Evolutionary conservation across 1,140 invertebrate genomes (phyloP).

Genomic region (Drosophila pectinifera): DNA sequence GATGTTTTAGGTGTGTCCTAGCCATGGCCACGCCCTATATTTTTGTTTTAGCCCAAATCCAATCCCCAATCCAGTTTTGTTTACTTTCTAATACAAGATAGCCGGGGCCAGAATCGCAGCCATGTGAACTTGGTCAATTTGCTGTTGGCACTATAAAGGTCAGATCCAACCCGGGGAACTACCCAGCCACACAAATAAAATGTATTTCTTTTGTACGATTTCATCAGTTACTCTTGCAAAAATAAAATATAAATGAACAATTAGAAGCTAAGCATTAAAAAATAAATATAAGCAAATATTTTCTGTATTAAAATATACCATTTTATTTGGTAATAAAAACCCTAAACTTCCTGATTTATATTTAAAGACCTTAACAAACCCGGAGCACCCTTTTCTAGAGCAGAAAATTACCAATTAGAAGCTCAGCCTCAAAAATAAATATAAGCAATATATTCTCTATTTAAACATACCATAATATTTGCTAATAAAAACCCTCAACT

Average conservation of each 20-base stretch:
- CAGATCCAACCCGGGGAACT: slow-evolving; percentile 23
- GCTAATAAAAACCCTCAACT: neutral
- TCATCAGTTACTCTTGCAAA: neutral
- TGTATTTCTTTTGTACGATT: slow-evolving; percentile 2
- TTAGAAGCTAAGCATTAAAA: no score
- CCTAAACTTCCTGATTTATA: neutral
- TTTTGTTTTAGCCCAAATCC: slow-evolving; percentile 41
- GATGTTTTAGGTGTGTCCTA: slow-evolving; percentile 58
- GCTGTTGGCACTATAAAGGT: slow-evolving; percentile 59
- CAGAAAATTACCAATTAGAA: no score
- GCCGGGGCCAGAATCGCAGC: slow-evolving; percentile 45
- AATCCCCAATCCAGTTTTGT: slow-evolving; percentile 37
- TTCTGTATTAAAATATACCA: neutral
- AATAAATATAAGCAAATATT: no score
- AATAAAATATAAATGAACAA: neutral
- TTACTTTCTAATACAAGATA: slow-evolving; percentile 79
- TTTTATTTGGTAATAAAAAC: slow-evolving; percentile 2
- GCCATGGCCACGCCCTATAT: slow-evolving; percentile 31
- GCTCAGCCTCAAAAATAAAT: no score
- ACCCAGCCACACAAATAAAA: slow-evolving; percentile 3
- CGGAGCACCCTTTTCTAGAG: slow-evolving; percentile 14
- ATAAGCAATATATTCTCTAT: no score
- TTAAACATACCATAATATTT: neutral
- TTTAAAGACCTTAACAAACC: neutral
- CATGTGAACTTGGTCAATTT: slow-evolving; percentile 75